Evolutionary conservation across 2,888 invertebrate species (phyloP).

Genomic region (Caenorhabditis sp.): DNA sequence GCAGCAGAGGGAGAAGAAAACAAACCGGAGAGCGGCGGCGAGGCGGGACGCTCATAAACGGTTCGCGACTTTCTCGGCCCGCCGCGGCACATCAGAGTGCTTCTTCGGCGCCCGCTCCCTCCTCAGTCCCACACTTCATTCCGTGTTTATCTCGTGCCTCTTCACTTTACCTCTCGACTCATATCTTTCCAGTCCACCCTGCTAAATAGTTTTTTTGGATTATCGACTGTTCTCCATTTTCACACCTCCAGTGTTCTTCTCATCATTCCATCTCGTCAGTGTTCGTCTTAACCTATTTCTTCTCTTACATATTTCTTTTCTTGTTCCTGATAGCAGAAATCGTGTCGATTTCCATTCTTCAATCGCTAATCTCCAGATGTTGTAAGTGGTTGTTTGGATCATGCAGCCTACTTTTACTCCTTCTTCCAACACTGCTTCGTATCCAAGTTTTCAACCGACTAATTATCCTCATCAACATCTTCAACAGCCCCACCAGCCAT

Average conservation of each 20-base stretch:
- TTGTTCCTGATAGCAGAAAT: no score
- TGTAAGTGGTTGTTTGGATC: constrained; percentile 7
- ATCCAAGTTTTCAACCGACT: constrained; percentile 11
- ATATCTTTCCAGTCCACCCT: neutral
- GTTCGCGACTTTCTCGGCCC: constrained; percentile 15
- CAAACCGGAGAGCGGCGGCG: constrained; percentile 15
- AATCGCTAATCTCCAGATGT: constrained; percentile 22
- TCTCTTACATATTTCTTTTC: no score
- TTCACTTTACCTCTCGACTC: constrained; percentile 11
- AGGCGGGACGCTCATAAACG: constrained; percentile 28
- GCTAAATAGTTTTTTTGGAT: neutral
- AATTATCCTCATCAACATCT: constrained; percentile 6
- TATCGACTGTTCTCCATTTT: neutral
- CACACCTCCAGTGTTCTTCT: neutral
- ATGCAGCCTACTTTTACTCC: constrained; percentile 16
- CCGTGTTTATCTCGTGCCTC: constrained; percentile 3
- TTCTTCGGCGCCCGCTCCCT: constrained; percentile 17
- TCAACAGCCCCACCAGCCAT: no score
- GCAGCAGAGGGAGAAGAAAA: constrained; percentile 20
- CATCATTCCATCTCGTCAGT: neutral
- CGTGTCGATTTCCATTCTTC: neutral
- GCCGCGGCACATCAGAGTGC: constrained; percentile 24
- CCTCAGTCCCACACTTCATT: constrained; percentile 19
- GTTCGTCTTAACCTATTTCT: constrained; percentile 4
- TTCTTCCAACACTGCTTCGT: neutral